Conservation (phyloP, 2,888 invertebrate genomes). For the Macaria liturata region DNA sequence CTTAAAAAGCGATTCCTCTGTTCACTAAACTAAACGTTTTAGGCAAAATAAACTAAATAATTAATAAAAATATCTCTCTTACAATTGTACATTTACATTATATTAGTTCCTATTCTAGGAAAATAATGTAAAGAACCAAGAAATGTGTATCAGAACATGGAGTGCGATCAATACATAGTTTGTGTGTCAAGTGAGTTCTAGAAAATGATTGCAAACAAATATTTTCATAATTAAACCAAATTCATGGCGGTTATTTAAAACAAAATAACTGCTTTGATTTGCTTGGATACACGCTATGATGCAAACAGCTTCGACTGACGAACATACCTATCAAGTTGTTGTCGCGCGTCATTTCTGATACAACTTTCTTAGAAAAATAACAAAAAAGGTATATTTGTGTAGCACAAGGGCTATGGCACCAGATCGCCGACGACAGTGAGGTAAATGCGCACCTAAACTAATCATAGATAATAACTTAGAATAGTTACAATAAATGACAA, state of each 20-base stretch:
- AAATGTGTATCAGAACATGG: neutral
- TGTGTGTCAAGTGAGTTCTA: no score
- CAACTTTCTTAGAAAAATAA: slow-evolving; percentile 3
- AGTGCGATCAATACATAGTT: no score
- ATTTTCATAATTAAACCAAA: no score
- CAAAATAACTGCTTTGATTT: no score
- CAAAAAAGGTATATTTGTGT: slow-evolving; percentile 3
- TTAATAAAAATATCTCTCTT: slow-evolving; percentile 21
- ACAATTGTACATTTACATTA: slow-evolving; percentile 17
- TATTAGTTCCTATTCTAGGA: slow-evolving; percentile 13
- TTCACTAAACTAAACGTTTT: slow-evolving; percentile 18
- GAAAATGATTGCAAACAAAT: neutral
- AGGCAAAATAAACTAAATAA: slow-evolving; percentile 26
- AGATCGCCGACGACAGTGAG: slow-evolving; percentile 15
- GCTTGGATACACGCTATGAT: no score
- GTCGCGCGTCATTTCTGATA: no score
- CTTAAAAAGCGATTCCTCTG: slow-evolving; percentile 22
- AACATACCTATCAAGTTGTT: no score
- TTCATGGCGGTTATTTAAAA: no score
- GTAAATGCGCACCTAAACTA: slow-evolving; percentile 7
- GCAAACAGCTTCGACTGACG: no score
- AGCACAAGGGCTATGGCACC: slow-evolving; percentile 22
- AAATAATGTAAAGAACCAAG: slow-evolving; percentile 15
- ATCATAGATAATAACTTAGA: neutral
- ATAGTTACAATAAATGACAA: no score